Evolutionary conservation across 2,888 invertebrate species (phyloP).

Genomic region (Ormia ochracea): DNA sequence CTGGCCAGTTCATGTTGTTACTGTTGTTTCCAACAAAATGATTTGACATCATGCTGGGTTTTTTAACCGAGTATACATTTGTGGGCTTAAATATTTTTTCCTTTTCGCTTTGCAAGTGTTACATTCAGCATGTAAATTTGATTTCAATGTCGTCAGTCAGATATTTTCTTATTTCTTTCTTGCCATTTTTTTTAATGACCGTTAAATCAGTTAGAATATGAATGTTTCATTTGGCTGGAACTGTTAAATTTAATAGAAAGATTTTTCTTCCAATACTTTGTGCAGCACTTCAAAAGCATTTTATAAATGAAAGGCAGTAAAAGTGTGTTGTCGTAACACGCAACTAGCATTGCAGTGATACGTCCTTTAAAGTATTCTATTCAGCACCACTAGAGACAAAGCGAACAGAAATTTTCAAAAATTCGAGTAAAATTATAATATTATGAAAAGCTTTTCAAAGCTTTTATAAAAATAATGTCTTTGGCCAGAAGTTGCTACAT

Average conservation of each 20-base stretch:
- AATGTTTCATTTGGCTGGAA: background rate
- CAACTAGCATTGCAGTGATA: no score
- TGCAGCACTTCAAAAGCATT: no score
- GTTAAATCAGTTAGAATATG: slow-evolving; percentile 43
- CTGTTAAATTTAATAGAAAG: background rate
- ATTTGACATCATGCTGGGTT: slow-evolving; percentile 73
- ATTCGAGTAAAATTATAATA: no score
- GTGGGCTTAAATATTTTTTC: background rate
- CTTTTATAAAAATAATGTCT: no score
- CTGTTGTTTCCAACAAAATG: slow-evolving; percentile 57
- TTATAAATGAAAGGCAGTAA: background rate
- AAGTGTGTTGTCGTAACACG: background rate
- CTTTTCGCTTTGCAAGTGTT: slow-evolving; percentile 10
- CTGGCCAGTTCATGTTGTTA: slow-evolving; percentile 33
- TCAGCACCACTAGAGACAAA: no score
- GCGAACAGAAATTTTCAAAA: no score
- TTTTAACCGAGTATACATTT: slow-evolving; percentile 30
- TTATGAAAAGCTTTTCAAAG: no score
- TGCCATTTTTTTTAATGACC: background rate
- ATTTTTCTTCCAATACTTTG: background rate
- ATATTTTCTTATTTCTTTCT: background rate
- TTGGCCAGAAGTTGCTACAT: no score
- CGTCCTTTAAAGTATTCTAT: no score
- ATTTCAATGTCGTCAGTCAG: slow-evolving; percentile 11
- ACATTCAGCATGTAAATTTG: slow-evolving; percentile 41